phyloP scores from a whole-genome alignment of 2,888 invertebrate species.

The Cheilosia scutellata region DNA sequence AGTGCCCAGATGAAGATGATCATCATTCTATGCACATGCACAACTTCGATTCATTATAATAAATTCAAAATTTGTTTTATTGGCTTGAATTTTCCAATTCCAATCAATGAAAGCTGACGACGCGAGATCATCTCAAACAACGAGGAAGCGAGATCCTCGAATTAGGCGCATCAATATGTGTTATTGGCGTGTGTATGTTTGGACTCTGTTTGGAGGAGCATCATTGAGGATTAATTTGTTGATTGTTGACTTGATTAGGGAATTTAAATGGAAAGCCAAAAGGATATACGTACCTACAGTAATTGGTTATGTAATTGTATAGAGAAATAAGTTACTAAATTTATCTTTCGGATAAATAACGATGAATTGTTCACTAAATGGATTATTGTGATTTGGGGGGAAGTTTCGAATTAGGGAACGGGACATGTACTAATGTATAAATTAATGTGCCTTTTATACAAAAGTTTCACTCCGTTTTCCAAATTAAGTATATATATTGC shows the following conservation, averaged over 20 bases:
- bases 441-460: no score
- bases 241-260: slow-evolving; percentile 42
- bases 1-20: slow-evolving; percentile 42
- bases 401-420: background rate
- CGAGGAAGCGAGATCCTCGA: slow-evolving; percentile 56
- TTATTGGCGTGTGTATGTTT: background rate
- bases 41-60: slow-evolving; percentile 73
- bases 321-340: background rate
- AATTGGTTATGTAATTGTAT: slow-evolving; percentile 43
- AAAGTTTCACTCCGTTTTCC: no score
- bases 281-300: slow-evolving; percentile 29
- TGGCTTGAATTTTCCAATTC: slow-evolving; percentile 51
- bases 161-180: slow-evolving; percentile 23
- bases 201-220: background rate
- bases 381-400: background rate
- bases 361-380: background rate
- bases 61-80: slow-evolving; percentile 76
- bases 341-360: background rate
- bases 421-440: no score
- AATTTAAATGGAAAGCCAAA: slow-evolving; percentile 22
- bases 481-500: no score
- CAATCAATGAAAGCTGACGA: slow-evolving; percentile 35
- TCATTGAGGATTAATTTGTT: slow-evolving; percentile 24
- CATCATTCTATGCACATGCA: slow-evolving; percentile 65
- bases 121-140: slow-evolving; percentile 7